Evolutionary conservation across 2,113 vertebrate genomes (phyloP).

Genomic region (Nycticebus coucang): DNA sequence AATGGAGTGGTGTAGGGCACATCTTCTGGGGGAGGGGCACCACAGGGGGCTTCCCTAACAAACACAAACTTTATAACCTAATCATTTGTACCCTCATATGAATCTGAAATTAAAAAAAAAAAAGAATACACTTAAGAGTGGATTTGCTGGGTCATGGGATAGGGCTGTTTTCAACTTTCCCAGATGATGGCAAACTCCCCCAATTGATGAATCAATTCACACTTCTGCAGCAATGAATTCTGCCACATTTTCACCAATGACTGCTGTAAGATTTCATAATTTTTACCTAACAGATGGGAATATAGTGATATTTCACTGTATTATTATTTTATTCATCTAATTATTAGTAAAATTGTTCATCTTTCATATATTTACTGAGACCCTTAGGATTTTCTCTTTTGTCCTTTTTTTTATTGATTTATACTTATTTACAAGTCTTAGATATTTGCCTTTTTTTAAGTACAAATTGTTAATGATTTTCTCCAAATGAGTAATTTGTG

Average conservation of each 20-base stretch:
- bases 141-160: not conserved
- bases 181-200: not conserved
- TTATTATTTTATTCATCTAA: not conserved
- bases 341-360: not conserved
- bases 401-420: not conserved
- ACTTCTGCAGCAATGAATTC: not conserved
- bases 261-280: not conserved
- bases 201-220: not conserved
- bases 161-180: not conserved
- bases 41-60: too few relatives aligned
- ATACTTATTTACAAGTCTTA: not conserved
- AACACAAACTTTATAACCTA: too few relatives aligned
- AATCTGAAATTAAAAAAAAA: too few relatives aligned
- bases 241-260: not conserved
- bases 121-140: too few relatives aligned
- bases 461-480: not conserved
- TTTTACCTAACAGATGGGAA: not conserved
- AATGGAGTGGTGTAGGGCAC: too few relatives aligned
- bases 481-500: not conserved
- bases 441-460: not conserved
- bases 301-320: not conserved
- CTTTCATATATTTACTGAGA: not conserved
- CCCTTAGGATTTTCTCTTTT: not conserved
- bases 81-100: too few relatives aligned
- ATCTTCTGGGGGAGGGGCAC: too few relatives aligned